Evolutionary conservation across 2,888 invertebrate genomes (phyloP).

Genomic region (Euphydryas editha): DNA sequence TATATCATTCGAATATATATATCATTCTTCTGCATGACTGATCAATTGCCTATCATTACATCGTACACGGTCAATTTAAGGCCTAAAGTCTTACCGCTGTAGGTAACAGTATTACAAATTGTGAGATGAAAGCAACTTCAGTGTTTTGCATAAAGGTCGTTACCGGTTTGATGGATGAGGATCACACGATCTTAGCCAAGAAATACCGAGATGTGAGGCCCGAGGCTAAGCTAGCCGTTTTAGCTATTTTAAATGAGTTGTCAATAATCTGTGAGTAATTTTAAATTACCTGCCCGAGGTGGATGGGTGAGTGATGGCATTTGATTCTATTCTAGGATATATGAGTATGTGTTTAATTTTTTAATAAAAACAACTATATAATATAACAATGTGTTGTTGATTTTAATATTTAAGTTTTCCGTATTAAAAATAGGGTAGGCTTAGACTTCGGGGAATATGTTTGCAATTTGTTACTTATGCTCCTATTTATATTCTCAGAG

Average conservation of each 20-base stretch:
- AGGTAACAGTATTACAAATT: constrained; percentile 50
- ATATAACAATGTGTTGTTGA: no score
- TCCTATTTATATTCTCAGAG: no score
- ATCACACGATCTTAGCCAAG: constrained; percentile 62
- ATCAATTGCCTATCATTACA: constrained; percentile 1
- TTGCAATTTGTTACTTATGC: no score
- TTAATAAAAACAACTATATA: background rate
- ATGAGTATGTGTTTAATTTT: constrained; percentile 15
- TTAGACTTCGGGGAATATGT: no score
- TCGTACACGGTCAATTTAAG: constrained; percentile 15
- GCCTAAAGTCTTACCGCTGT: constrained; percentile 22
- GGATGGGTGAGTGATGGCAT: constrained; percentile 38
- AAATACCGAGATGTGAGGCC: constrained; percentile 50
- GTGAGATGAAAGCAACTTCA: constrained; percentile 62
- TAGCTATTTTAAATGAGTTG: constrained; percentile 66
- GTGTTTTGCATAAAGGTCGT: constrained; percentile 76
- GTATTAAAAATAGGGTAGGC: no score
- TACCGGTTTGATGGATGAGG: constrained; percentile 73
- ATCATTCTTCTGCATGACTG: background rate
- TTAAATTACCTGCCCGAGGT: constrained; percentile 41
- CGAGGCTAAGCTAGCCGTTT: constrained; percentile 50
- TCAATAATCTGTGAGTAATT: constrained; percentile 44
- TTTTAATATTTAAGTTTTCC: no score
- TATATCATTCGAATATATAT: no score
- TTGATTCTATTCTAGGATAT: constrained; percentile 20